Evolutionary conservation across 2,113 vertebrate species (phyloP).

Genomic region (Puntigrus tetrazona): DNA sequence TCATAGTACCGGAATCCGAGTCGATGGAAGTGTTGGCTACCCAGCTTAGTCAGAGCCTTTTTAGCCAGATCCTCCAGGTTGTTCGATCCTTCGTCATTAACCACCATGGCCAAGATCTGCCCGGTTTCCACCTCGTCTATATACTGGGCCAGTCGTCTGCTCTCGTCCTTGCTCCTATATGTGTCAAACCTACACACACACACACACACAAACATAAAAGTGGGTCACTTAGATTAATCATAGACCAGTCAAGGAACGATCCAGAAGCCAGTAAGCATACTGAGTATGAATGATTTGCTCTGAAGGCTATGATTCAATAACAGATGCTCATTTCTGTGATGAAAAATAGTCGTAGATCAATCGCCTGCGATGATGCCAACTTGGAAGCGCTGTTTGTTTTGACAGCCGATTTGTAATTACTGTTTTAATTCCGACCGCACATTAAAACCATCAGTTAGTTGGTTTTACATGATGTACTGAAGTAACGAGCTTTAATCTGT

Average conservation of each 20-base stretch:
- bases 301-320: conserved; percentile 24
- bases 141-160: conserved; percentile 84
- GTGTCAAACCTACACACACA: conserved; percentile 87
- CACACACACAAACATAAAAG: conserved; percentile 26
- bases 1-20: conserved; percentile 88
- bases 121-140: conserved; percentile 77
- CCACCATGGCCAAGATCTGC: conserved; percentile 85
- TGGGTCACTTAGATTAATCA: conserved; percentile 40
- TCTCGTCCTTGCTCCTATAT: conserved; percentile 88
- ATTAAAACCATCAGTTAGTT: conserved; percentile 34
- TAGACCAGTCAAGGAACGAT: conserved; percentile 9
- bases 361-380: not conserved
- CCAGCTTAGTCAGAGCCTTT: conserved; percentile 84
- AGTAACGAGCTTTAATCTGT: not conserved
- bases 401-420: conserved; percentile 32
- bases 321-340: conserved; percentile 16
- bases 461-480: not conserved
- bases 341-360: conserved; percentile 11
- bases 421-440: conserved; percentile 32
- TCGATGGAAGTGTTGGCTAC: conserved; percentile 87
- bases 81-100: conserved; percentile 95
- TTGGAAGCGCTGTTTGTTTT: conserved; percentile 39
- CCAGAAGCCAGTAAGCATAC: conserved; percentile 46
- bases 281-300: conserved; percentile 28
- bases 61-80: conserved; percentile 89